Percentiles rank a stretch among this genome's conserved stretches.
Conservation (phyloP, 2,888 invertebrate genomes). For the Apodemia duryi region DNA sequence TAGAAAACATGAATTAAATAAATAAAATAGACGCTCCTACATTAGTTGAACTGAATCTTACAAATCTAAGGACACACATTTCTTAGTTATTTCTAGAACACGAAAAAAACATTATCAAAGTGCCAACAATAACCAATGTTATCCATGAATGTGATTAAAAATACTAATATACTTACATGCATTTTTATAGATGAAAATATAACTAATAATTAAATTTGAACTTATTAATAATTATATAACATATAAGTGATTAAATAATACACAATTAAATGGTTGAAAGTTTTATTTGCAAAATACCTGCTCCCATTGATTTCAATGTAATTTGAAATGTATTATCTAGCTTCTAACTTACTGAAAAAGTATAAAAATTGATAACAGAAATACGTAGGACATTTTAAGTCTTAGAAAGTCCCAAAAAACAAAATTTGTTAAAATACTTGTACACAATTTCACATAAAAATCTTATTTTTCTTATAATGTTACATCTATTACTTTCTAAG, state of each 20-base stretch:
- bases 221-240: neutral
- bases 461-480: neutral
- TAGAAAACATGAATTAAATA: no score
- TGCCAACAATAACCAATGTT: no score
- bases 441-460: neutral
- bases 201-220: neutral
- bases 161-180: no score
- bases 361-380: slow-evolving; percentile 10
- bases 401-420: neutral
- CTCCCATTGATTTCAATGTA: slow-evolving; percentile 20
- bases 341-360: neutral
- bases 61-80: no score
- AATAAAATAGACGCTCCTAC: no score
- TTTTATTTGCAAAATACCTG: slow-evolving; percentile 27
- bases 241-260: slow-evolving; percentile 24
- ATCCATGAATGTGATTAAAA: no score
- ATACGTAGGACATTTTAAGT: neutral
- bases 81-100: no score
- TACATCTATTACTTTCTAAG: neutral
- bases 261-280: slow-evolving; percentile 26
- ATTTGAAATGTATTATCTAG: slow-evolving; percentile 7
- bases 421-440: neutral
- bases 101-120: no score
- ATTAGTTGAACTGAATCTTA: no score
- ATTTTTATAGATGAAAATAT: neutral